Percentiles rank a stretch among this genome's conserved stretches.
Conservation (phyloP, 2,113 vertebrate genomes). For the Orycteropus afer region DNA sequence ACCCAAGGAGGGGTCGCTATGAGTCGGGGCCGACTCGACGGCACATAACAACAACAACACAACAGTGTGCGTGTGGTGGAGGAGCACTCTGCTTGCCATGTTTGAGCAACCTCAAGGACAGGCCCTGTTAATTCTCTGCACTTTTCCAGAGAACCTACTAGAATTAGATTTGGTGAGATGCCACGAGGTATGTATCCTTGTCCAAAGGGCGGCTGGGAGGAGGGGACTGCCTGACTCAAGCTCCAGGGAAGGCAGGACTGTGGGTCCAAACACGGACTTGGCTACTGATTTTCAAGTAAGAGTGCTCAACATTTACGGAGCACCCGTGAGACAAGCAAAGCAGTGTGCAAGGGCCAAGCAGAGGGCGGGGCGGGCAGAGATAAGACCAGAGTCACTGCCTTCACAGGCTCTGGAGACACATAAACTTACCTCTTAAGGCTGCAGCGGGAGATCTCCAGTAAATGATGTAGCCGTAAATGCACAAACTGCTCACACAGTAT, state of each 20-base stretch:
- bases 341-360: neutral
- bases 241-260: neutral
- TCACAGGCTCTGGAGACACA: neutral
- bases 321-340: neutral
- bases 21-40: no score
- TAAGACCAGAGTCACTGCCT: neutral
- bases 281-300: neutral
- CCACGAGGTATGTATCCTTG: neutral
- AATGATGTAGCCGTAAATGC: no score
- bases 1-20: no score
- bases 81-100: neutral
- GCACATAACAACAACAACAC: no score
- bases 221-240: neutral
- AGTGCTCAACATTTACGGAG: neutral
- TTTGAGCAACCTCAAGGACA: neutral
- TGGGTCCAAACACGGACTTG: neutral
- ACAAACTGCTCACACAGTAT: neutral
- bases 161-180: neutral
- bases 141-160: neutral
- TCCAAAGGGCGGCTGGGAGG: neutral
- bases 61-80: neutral
- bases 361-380: slow-evolving; percentile 15
- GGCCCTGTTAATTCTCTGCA: neutral
- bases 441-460: neutral
- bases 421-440: neutral